Percentiles rank a stretch among this genome's conserved stretches.
These are phyloP conservation scores for Urocolius indicus DNA, from an alignment of 2,113 vertebrate genomes.

Conservation along the genomic window DNA sequence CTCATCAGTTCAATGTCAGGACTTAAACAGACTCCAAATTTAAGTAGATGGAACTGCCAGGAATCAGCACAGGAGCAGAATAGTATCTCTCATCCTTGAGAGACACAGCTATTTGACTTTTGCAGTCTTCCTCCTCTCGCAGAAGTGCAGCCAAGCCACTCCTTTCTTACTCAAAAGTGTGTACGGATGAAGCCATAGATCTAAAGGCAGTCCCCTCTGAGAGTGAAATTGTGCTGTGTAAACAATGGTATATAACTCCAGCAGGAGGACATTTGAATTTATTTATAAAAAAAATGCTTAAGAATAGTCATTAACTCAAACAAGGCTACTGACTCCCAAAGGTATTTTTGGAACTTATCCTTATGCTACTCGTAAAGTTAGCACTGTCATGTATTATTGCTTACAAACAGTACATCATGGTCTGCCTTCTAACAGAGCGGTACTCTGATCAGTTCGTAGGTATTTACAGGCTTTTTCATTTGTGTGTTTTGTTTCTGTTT, in stretches of 20 bases:
- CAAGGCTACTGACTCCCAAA: conserved; percentile 72
- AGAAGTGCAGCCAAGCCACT: conserved; percentile 78
- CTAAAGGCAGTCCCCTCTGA: conserved; percentile 75
- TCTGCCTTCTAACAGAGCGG: conserved; percentile 81
- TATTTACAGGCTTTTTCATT: conserved; percentile 78
- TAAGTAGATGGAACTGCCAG: conserved; percentile 64
- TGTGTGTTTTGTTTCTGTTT: neutral
- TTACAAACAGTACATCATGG: conserved; percentile 82
- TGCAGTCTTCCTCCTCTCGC: conserved; percentile 75
- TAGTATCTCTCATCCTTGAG: conserved; percentile 68
- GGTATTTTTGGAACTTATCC: conserved; percentile 80
- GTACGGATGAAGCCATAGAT: conserved; percentile 65
- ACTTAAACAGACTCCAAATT: conserved; percentile 65
- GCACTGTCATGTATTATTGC: conserved; percentile 84
- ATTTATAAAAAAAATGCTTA: conserved; percentile 75
- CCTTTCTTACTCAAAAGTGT: conserved; percentile 73
- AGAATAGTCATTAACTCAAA: conserved; percentile 75
- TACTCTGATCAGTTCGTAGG: conserved; percentile 76
- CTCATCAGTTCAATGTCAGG: conserved; percentile 49
- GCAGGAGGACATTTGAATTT: conserved; percentile 77
- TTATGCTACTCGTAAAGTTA: conserved; percentile 81
- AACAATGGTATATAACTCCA: conserved; percentile 79
- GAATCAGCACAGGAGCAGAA: conserved; percentile 72
- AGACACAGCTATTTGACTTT: conserved; percentile 72
- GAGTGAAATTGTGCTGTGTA: conserved; percentile 80